Evolutionary conservation across 2,797 vertebrate genomes (phyloP), one percentile per base, ranked within the genome.

Genomic region (Thripadectes ignobilis): DNA sequence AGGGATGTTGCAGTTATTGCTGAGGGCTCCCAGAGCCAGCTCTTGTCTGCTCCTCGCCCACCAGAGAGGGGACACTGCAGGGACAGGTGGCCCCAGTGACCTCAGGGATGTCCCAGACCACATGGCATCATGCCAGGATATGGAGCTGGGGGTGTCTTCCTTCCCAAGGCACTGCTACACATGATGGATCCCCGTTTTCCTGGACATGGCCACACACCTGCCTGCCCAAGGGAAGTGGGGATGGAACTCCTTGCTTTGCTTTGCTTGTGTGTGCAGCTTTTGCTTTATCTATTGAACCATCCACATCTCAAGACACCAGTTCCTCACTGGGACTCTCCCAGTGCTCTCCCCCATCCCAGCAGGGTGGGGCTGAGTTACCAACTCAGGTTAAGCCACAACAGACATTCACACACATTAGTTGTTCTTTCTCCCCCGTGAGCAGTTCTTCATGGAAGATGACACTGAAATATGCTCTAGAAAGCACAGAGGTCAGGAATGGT

Each of bases 121-220:
- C 0, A 5, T 23, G n/a, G 24, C 10, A 48, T 4, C 18, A 2
- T 2, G 6, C 10, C 14, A 6, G 46, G 21, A 38, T 0, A 8
- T 2, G 24, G 41, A 43, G 63, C 71, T 69, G 63, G 55, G 3
- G 16, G 36, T 5, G 14, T 12, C 48, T 2, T 18, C 57, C 24
- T 38, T 61, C 26, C 36, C 58, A 39, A 61, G 36, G 36, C 58
- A 61, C 58, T 17, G 57, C 22, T 22, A 24, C 55, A 34, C 55
- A 6, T 11, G 57, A 59, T 24, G 7, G 57, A 38, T 38, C 8
- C 36, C 36, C 18, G 26, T 19, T 38, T 38, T 19, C 58, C 58
- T 29, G 58, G 38, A 21, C 36, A 39, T 19, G 39, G 17, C 39
- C 61, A 61, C 24, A 6, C 61, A 52, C 29, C n/a, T 30, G 61